These are phyloP conservation scores for Alectura lathami DNA, from an alignment of 2,113 vertebrate genomes.

Conservation along the genomic window DNA sequence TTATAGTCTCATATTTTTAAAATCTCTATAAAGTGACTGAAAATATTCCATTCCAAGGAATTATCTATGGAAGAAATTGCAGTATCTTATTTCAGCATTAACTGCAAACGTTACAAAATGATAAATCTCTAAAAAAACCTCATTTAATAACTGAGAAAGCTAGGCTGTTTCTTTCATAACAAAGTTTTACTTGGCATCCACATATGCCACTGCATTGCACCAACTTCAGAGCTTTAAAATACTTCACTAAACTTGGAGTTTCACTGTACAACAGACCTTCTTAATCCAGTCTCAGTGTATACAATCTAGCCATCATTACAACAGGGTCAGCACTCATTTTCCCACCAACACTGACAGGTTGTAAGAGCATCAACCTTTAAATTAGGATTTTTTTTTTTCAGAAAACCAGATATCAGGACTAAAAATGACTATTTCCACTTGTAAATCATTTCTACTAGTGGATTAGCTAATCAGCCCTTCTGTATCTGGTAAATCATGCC, in stretches of 20 bases:
- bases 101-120: background rate
- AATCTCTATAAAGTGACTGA: background rate
- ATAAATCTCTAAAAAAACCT: background rate
- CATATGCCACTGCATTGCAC: constrained; percentile 2
- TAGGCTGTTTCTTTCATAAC: background rate
- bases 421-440: background rate
- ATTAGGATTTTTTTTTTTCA: background rate
- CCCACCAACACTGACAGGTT: background rate
- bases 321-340: background rate
- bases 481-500: background rate
- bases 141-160: background rate
- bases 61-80: background rate
- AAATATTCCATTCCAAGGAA: constrained; percentile 16
- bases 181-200: background rate
- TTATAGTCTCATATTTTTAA: background rate
- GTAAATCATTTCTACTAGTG: background rate
- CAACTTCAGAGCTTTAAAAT: background rate
- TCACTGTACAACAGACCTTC: background rate
- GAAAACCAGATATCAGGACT: background rate
- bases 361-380: background rate
- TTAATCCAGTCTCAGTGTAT: background rate
- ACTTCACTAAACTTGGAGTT: background rate
- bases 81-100: constrained; percentile 12
- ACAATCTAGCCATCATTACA: background rate
- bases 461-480: background rate